Conservation (phyloP, 2,888 invertebrate genomes). For the Eilema caniola region DNA sequence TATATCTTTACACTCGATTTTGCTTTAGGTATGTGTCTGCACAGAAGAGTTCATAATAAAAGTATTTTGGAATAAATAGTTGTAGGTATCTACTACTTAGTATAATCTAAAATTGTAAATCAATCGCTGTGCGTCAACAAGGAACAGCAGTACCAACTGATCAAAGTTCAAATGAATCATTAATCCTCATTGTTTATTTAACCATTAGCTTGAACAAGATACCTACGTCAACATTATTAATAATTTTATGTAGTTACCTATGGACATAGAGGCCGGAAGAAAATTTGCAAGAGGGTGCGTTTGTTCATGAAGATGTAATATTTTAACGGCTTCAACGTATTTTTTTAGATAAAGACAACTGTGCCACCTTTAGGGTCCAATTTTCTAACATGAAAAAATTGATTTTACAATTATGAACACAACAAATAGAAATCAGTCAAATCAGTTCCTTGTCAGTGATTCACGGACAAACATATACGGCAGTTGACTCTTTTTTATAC, state of each 20-base stretch:
- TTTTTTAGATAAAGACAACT: too few species aligned
- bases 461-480: too few species aligned
- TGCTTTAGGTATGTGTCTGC: not conserved
- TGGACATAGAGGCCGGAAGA: not conserved
- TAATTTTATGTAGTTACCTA: not conserved
- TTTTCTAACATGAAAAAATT: too few species aligned
- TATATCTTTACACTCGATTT: too few species aligned
- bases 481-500: too few species aligned
- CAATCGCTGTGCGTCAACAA: not conserved
- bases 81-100: not conserved
- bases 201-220: not conserved
- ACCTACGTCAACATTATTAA: not conserved
- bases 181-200: not conserved
- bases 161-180: constrained; percentile 21
- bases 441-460: too few species aligned
- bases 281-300: not conserved
- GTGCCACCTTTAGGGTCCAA: not conserved
- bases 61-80: not conserved
- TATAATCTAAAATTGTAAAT: constrained; percentile 6
- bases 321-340: too few species aligned
- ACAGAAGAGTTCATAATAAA: not conserved
- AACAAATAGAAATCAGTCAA: too few species aligned
- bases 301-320: too few species aligned
- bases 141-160: not conserved
- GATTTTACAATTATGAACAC: too few species aligned